Evolutionary conservation across 2,113 vertebrate species (phyloP).

Genomic region (Sitta europaea): DNA sequence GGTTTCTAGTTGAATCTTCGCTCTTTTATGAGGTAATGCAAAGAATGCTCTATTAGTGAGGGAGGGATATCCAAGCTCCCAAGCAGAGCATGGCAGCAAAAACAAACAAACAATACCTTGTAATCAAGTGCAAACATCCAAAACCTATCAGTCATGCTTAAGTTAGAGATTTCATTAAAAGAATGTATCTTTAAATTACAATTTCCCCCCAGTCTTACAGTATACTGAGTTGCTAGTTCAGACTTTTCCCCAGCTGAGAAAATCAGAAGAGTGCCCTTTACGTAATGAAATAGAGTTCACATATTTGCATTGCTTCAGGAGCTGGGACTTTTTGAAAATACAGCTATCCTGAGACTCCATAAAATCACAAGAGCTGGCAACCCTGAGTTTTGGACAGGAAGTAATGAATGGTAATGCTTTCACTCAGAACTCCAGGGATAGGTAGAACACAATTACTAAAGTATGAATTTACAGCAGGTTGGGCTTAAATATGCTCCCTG

Average conservation of each 20-base stretch:
- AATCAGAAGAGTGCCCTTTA: neutral
- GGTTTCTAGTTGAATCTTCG: neutral
- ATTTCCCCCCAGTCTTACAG: neutral
- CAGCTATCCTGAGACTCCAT: slow-evolving; percentile 21
- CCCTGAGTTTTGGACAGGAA: slow-evolving; percentile 1
- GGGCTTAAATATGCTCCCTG: neutral
- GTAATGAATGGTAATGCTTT: slow-evolving; percentile 3
- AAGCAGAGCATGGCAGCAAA: neutral
- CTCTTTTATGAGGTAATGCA: neutral
- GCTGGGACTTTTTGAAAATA: slow-evolving; percentile 24
- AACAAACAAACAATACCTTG: neutral
- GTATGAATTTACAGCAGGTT: neutral
- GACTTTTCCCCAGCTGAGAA: neutral
- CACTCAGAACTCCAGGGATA: neutral
- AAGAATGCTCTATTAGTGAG: neutral
- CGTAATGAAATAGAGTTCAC: neutral
- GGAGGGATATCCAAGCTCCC: neutral
- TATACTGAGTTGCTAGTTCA: neutral
- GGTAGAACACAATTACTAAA: neutral
- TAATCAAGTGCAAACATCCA: neutral
- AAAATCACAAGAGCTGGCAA: slow-evolving; percentile 15
- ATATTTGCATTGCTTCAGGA: slow-evolving; percentile 33
- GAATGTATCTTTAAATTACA: neutral
- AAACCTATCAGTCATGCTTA: neutral
- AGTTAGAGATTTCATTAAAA: neutral